Base-by-base conservation (phyloP, 64 coral and sea anemone species). In the Cladopsammia gracilis region DNA sequence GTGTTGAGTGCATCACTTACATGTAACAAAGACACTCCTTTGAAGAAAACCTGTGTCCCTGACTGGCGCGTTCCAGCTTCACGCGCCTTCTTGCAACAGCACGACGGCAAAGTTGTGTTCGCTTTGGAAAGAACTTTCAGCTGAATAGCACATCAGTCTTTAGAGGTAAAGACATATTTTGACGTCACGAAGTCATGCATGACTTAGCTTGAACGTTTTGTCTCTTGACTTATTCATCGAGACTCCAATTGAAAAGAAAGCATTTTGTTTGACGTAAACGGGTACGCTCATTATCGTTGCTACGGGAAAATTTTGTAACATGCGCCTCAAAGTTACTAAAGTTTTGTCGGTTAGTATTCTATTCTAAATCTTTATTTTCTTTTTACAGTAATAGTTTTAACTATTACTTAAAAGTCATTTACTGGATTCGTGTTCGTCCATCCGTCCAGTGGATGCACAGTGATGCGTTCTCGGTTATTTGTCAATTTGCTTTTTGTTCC, bases 121-220 rank as follows among this genome's bases (percentile, higher is more conserved):
- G 52, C 59, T 82, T 64, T 59, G 18, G 12, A 19, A 62, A 34
- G 0, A 66, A 49, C 43, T n/a, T 25, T 66, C 62, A 64, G 62
- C 15, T 23, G 60, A 66, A 11, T n/a, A 50, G 23, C 24, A 62
- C 53, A 83, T 24, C 67, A n/a, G n/a, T 16, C 60, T 46, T 20
- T 13, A 45, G 45, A 50, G 44, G 10, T 56, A 56, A 67, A 23
- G 74, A 54, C 18, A 48, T 20, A 20, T 23, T 50, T 50, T 83
- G 61, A 83, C 80, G 80, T 83, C 80, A 83, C 44, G 7, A 3
- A 11, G 60, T 83, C 60, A 65, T 83, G 80, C 80, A 66, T 65
- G 80, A 83, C 20, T n/a, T n/a, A n/a, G n/a, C n/a, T 83, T 83
- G 80, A 65, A 49, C n/a, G 10, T 83, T 82, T 83, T 83, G 66